Evolutionary conservation across 2,888 invertebrate genomes (phyloP), one percentile per base, ranked within the genome.

Genomic region (Oconnorella tubifera): DNA sequence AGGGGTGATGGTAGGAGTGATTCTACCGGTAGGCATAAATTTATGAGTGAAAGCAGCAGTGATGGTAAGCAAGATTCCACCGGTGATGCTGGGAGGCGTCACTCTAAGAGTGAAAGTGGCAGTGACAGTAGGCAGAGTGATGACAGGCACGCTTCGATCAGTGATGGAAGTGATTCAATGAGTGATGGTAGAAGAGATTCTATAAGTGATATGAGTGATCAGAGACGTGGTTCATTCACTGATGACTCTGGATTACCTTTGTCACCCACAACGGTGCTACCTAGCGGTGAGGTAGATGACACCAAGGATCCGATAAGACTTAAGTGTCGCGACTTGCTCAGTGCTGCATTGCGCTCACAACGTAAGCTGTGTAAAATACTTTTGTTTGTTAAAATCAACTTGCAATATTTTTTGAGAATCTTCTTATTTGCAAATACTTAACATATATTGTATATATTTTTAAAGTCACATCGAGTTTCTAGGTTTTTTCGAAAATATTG

Each of bases 301-400:
- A 92, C 91, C 31, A 89, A 88, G 65, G 91, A 93, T 83, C 88
- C 90, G 50, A 89, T 92, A 0, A 85, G 97, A 72, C 84, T 97
- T 49, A 97, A 97, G 82, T 97, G 96, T 78, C 85, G 96, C 61
- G 95, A 97, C 83, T 87, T 98, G 80, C 83, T 97, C 23, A 85
- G 88, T 33, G 87, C 86, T 74, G 92, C 96, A 1, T 85, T 97
- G 6, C 89, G 89, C 80, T 86, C 87, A 55, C 84, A 84, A 51
- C 53, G 53, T 51, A 51, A 40, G 40, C 40, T n/a, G n/a, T n/a
- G n/a, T n/a, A n/a, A n/a, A n/a, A n/a, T n/a, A n/a, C n/a, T n/a
- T n/a, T n/a, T n/a, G n/a, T n/a, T n/a, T n/a, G n/a, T n/a, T n/a
- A n/a, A n/a, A n/a, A n/a, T n/a, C n/a, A n/a, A n/a, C n/a, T n/a